Base-by-base conservation (phyloP, 2,888 invertebrate species). In the Andrena haemorrhoa region DNA sequence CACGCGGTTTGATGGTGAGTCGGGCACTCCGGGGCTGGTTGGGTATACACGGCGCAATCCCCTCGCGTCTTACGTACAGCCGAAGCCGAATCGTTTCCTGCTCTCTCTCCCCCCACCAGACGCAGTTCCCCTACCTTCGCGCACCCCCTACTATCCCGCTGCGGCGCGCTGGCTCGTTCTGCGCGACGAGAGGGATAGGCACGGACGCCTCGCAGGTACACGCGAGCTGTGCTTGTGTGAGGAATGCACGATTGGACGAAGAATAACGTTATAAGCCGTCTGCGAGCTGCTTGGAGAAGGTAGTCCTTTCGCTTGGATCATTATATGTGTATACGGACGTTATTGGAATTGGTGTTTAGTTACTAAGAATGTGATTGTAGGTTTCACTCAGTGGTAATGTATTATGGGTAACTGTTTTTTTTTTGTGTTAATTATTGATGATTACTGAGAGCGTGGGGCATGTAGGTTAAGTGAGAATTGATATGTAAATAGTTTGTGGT, bases 1-100 rank as follows among this genome's bases (percentile, higher is more conserved):
- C 89, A 89, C 90, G 89, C 90, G 87, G 80, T 83, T 86, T 86
- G 87, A 79, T 90, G 87, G 87, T 86, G 77, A 89, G 89, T 89
- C 90, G 90, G 89, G 89, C 87, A 92, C 92, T 91, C 89, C 75
- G 49, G 71, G 81, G 75, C 89, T 89, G 86, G 89, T 88, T 63
- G 58, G 61, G 58, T 61, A 41, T 16, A 84, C 82, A 77, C 72
- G 76, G 51, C 82, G 68, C 79, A 66, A 77, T 82, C 83, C 78
- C 88, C 85, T 86, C 87, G 79, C 89, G 90, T 90, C 90, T 91
- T 90, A 90, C 90, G 83, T 89, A 41, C 56, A 89, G 86, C 74
- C 70, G 80, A 79, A 83, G 78, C 84, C 76, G 88, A 82, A 75
- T 84, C 83, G 88, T 85, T 88, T 83, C 84, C 87, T 82, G 86